Evolutionary conservation across 2,797 vertebrate genomes (phyloP).

Genomic region (Neoniphon sammara): DNA sequence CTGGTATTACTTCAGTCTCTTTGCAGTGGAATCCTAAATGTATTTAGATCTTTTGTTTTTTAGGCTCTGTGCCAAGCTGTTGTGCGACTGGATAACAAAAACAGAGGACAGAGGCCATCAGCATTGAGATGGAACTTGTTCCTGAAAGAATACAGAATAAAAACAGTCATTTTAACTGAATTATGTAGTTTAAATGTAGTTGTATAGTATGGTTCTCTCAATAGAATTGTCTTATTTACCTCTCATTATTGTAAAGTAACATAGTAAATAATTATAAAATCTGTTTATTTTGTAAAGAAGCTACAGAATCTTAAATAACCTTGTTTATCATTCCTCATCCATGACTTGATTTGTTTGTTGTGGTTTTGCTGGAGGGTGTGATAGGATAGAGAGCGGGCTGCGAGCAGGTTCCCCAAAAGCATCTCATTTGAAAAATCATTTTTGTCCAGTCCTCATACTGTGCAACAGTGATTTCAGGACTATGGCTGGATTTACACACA

Average conservation of each 20-base stretch:
- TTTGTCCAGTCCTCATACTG: conserved; percentile 11
- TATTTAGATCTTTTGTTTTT: conserved; percentile 66
- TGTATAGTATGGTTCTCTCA: conserved; percentile 65
- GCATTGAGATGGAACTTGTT: conserved; percentile 58
- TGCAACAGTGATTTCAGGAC: neutral
- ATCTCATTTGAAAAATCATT: conserved; percentile 8
- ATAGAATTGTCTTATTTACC: conserved; percentile 74
- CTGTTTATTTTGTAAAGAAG: conserved; percentile 82
- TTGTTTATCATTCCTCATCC: conserved; percentile 72
- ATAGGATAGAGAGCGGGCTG: conserved; percentile 26
- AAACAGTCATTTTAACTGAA: conserved; percentile 46
- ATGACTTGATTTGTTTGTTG: conserved; percentile 62
- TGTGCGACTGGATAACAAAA: conserved; percentile 31
- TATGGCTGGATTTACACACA: neutral
- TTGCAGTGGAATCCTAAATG: conserved; percentile 66
- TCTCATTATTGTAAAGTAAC: conserved; percentile 78
- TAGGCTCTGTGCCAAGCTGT: conserved; percentile 67
- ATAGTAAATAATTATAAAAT: conserved; percentile 76
- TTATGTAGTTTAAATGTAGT: conserved; percentile 73
- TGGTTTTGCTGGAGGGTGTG: conserved; percentile 48
- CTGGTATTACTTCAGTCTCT: conserved; percentile 54
- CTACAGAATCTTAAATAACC: conserved; percentile 68
- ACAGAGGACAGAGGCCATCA: conserved; percentile 32
- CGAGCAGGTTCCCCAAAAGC: conserved; percentile 17
- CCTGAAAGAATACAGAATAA: conserved; percentile 44